These are phyloP conservation scores for Probaryconus sp. DNA, from an alignment of 1,140 invertebrate genomes.

Conservation along the genomic window DNA sequence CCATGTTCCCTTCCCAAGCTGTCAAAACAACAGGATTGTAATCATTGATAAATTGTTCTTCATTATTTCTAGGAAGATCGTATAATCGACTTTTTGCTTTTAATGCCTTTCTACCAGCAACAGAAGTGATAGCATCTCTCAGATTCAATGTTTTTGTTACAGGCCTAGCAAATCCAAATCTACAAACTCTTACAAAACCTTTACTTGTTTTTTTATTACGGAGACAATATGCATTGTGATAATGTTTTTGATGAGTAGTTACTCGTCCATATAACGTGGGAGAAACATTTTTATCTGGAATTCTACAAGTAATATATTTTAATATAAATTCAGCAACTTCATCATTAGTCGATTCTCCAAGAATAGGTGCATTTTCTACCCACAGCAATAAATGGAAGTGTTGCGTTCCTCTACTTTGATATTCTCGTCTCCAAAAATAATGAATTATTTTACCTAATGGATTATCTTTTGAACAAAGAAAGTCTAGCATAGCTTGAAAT, in stretches of 20 bases:
- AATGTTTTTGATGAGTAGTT: constrained; percentile 59
- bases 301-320: constrained; percentile 68
- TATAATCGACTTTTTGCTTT: constrained; percentile 60
- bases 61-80: constrained; percentile 52
- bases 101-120: constrained; percentile 57
- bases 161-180: constrained; percentile 58
- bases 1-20: too few relatives aligned
- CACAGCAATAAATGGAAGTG: constrained; percentile 69
- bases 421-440: constrained; percentile 60
- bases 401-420: constrained; percentile 61
- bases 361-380: constrained; percentile 66
- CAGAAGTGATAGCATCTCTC: constrained; percentile 50
- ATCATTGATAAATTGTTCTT: constrained; percentile 63
- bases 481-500: constrained; percentile 65
- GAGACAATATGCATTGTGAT: constrained; percentile 52
- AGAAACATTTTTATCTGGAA: constrained; percentile 49
- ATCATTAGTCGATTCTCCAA: constrained; percentile 41
- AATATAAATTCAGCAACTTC: constrained; percentile 58
- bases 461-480: constrained; percentile 62
- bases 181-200: constrained; percentile 36
- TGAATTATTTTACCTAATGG: constrained; percentile 64
- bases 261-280: constrained; percentile 57
- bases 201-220: constrained; percentile 57
- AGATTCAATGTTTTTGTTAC: constrained; percentile 46
- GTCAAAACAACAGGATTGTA: constrained; percentile 57